Conservation (phyloP, 2,888 invertebrate species). For the Nowickia ferox region DNA sequence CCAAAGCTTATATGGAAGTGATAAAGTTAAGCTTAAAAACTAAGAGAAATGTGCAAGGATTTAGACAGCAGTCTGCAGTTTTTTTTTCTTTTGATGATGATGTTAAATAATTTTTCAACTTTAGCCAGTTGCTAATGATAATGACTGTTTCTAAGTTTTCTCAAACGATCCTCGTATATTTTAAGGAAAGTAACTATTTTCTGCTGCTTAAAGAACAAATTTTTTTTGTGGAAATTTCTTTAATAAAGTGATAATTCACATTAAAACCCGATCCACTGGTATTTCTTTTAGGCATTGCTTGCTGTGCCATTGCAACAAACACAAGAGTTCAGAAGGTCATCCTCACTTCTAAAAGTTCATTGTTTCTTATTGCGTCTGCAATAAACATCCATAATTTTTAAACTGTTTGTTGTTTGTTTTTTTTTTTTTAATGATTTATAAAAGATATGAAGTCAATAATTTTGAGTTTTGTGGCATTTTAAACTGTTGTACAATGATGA, state of each 20-base stretch:
- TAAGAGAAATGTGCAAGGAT: not conserved
- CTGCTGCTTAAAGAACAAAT: not conserved
- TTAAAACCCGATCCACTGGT: conserved; percentile 10
- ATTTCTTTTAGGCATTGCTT: conserved; percentile 1
- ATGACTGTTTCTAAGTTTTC: no score
- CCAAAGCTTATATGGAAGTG: conserved; percentile 15
- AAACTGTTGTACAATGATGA: conserved; percentile 48
- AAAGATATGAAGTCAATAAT: conserved; percentile 53
- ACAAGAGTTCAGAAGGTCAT: conserved; percentile 59
- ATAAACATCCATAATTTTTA: conserved; percentile 41
- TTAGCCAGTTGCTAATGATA: no score
- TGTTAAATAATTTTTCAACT: no score
- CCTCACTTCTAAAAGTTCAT: conserved; percentile 54
- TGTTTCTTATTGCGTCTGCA: conserved; percentile 31
- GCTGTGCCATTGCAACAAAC: conserved; percentile 28
- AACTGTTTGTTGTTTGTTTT: conserved; percentile 24
- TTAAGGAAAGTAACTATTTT: not conserved
- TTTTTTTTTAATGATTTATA: conserved; percentile 44
- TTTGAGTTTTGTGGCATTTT: conserved; percentile 35
- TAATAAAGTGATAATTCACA: conserved; percentile 67
- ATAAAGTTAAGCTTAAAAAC: conserved; percentile 42
- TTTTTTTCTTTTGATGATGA: no score
- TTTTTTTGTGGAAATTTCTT: conserved; percentile 27
- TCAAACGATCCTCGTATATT: not conserved
- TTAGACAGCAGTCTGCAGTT: not conserved